Conservation (phyloP, 2,113 vertebrate genomes). For the Gnathonemus echidnorhynchus region DNA sequence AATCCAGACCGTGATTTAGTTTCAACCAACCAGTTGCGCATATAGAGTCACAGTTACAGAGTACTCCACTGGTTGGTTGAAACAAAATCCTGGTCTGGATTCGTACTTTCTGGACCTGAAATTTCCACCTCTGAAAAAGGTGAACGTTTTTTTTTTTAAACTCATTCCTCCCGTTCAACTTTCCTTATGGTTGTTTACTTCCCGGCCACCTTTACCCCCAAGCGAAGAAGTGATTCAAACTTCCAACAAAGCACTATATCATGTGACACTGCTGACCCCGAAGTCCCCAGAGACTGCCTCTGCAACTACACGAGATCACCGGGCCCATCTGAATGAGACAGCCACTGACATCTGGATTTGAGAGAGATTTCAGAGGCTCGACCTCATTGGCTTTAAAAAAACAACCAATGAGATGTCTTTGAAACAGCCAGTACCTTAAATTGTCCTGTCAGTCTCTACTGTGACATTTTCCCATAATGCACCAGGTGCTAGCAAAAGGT, state of each 20-base stretch:
- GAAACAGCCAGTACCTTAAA: not conserved
- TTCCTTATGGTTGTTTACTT: not conserved
- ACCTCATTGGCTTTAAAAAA: constrained; percentile 17
- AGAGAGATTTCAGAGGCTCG: not conserved
- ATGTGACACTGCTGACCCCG: not conserved
- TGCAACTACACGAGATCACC: not conserved
- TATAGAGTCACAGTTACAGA: too few relatives aligned
- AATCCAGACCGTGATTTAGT: too few relatives aligned
- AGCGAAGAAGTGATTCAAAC: not conserved
- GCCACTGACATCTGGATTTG: not conserved
- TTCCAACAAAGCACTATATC: not conserved
- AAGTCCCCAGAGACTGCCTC: not conserved
- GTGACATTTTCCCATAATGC: not conserved
- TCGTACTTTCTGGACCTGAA: too few relatives aligned
- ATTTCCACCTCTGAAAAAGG: not conserved
- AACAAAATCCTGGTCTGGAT: too few relatives aligned
- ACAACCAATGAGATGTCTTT: not conserved
- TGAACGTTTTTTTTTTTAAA: not conserved
- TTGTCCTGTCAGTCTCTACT: constrained; percentile 2
- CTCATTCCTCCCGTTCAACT: not conserved
- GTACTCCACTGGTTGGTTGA: too few relatives aligned
- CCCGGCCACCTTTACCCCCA: not conserved
- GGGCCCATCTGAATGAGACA: not conserved
- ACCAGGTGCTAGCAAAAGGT: not conserved
- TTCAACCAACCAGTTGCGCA: too few relatives aligned